These are phyloP conservation scores for Polia nebulosa DNA, from an alignment of 2,888 invertebrate genomes.

Conservation along the genomic window DNA sequence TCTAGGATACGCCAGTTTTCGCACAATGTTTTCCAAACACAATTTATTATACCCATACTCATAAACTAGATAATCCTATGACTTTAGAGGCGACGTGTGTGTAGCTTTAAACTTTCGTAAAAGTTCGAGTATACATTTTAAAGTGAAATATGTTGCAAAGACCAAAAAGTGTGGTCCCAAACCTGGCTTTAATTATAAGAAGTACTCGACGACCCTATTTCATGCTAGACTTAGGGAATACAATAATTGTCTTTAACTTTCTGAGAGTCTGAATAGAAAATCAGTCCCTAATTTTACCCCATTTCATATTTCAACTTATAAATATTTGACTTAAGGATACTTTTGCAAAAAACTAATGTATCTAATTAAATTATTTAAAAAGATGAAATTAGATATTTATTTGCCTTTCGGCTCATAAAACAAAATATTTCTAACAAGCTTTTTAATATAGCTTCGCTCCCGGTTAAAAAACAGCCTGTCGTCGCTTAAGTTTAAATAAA, in stretches of 20 bases:
- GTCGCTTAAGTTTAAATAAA: no score
- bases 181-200: no score
- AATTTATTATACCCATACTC: background rate
- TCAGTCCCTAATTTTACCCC: background rate
- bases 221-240: background rate
- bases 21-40: no score
- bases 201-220: background rate
- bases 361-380: background rate
- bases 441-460: no score
- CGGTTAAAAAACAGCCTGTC: no score
- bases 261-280: background rate
- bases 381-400: background rate
- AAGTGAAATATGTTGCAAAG: no score
- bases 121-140: no score
- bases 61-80: background rate
- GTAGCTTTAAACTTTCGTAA: no score
- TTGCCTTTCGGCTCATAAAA: background rate
- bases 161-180: no score
- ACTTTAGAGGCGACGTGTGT: background rate
- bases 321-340: slow-evolving; percentile 13
- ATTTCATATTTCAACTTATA: slow-evolving; percentile 5
- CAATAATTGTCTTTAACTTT: background rate
- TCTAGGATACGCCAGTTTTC: no score
- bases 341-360: background rate
- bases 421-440: background rate